Conservation (phyloP, 2,113 vertebrate species). For the Scalopus aquaticus region DNA sequence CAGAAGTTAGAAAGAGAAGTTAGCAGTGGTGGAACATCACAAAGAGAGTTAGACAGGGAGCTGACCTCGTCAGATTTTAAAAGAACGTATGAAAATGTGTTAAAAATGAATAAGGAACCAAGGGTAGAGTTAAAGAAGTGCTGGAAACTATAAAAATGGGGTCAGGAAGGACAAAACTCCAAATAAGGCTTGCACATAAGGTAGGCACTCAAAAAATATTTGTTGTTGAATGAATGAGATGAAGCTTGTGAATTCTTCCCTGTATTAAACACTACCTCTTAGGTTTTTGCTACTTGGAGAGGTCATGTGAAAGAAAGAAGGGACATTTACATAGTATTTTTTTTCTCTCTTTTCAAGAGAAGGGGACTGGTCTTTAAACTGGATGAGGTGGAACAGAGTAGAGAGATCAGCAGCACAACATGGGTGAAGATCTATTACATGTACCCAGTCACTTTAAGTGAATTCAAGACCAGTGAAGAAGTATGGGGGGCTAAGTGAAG, state of each 20-base stretch:
- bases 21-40: background rate
- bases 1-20: slow-evolving; percentile 68
- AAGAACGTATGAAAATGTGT: background rate
- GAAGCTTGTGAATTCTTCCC: background rate
- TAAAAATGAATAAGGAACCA: background rate
- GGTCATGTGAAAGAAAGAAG: slow-evolving; percentile 2
- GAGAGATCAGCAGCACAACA: background rate
- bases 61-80: background rate
- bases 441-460: background rate
- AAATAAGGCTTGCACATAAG: background rate
- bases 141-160: background rate
- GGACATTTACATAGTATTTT: background rate
- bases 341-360: background rate
- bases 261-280: background rate
- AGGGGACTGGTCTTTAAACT: background rate
- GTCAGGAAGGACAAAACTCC: background rate
- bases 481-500: background rate
- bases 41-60: background rate
- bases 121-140: background rate
- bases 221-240: slow-evolving; percentile 12
- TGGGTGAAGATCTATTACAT: background rate
- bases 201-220: background rate
- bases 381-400: background rate
- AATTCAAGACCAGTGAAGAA: background rate
- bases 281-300: slow-evolving; percentile 24